Conservation (phyloP, 2,113 vertebrate species). For the Anolis sagrei region DNA sequence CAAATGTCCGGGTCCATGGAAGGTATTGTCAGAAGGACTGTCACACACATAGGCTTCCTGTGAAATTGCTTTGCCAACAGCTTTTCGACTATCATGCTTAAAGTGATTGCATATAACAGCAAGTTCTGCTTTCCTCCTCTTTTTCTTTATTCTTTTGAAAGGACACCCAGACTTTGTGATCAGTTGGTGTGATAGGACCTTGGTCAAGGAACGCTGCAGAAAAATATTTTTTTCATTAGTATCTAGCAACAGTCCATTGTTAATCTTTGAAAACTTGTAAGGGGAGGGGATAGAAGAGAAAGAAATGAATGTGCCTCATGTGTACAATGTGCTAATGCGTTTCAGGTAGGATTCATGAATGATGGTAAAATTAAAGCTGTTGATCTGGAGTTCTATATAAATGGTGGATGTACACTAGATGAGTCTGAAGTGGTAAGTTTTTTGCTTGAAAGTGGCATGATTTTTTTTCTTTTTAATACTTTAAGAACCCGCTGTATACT, state of each 20-base stretch:
- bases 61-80: no score
- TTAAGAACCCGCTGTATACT: background rate
- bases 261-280: background rate
- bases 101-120: background rate
- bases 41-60: background rate
- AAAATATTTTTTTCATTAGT: no score
- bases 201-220: background rate
- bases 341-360: slow-evolving; percentile 85
- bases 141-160: background rate
- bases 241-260: background rate
- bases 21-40: background rate
- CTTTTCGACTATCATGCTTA: background rate
- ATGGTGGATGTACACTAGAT: slow-evolving; percentile 79
- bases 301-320: background rate
- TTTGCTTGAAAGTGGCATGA: background rate
- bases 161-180: background rate
- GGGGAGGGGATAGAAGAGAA: background rate
- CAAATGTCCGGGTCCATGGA: no score
- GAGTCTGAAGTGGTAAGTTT: slow-evolving; percentile 77
- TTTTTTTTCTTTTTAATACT: slow-evolving; percentile 15
- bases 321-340: slow-evolving; percentile 10
- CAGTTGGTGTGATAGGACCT: background rate
- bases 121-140: background rate
- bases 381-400: slow-evolving; percentile 80
- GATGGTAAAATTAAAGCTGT: slow-evolving; percentile 81